phyloP scores from a whole-genome alignment of 2,888 invertebrate genomes.

The Folsomia candida region DNA sequence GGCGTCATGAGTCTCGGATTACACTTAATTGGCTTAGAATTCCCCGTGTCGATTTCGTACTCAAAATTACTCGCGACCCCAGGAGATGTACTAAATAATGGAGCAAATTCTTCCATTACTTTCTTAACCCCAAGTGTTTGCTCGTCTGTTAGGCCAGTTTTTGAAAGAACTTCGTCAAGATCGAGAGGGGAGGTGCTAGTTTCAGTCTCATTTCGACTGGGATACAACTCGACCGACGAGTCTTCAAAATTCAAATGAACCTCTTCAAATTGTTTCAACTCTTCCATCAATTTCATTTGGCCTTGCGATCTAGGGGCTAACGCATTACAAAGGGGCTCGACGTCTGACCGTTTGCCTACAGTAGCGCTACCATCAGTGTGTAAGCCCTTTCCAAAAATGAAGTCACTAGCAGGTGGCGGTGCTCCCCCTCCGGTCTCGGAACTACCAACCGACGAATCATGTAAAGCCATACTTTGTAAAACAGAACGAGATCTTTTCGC shows the following conservation, averaged over 20 bases:
- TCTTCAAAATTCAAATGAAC: not conserved
- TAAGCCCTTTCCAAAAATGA: too few relatives aligned
- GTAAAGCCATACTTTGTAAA: too few relatives aligned
- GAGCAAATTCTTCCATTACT: not conserved
- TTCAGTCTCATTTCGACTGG: not conserved
- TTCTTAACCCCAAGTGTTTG: not conserved
- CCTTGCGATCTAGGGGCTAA: not conserved
- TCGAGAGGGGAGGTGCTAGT: not conserved
- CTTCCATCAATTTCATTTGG: not conserved
- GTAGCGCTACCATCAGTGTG: too few relatives aligned
- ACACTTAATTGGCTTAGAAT: not conserved
- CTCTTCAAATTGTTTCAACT: not conserved
- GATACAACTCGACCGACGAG: not conserved
- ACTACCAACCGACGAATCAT: too few relatives aligned
- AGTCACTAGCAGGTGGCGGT: too few relatives aligned
- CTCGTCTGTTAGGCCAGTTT: not conserved
- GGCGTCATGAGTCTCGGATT: conserved; percentile 6
- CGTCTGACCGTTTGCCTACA: too few relatives aligned
- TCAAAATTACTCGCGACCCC: not conserved
- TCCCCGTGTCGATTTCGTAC: not conserved
- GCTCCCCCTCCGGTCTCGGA: too few relatives aligned
- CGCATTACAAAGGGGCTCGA: too few relatives aligned
- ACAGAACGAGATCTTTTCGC: too few relatives aligned
- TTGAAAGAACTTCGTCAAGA: not conserved
- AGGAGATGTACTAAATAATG: not conserved